Evolutionary conservation across 2,888 invertebrate genomes (phyloP), one percentile per base, ranked within the genome.

Genomic region (Malthinus flaveolus): DNA sequence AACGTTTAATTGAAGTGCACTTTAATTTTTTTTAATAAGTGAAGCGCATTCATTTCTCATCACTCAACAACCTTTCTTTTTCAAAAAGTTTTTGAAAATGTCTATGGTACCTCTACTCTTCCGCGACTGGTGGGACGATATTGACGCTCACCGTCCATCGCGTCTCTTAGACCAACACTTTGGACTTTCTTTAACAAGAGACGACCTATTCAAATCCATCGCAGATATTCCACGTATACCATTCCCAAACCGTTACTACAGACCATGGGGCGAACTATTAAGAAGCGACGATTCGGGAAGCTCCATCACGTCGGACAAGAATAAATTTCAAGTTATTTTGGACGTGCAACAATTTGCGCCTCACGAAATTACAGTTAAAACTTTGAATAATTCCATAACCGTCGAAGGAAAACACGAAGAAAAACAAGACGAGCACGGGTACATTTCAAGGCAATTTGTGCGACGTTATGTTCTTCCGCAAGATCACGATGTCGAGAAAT

Each of bases 91-190:
- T 59, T 79, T 79, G 33, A 77, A 84, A 83, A 92, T 92, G 92
- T 91, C 92, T 71, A 82, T 90, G 78, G 90, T 92, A 66, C 92
- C 92, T 61, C 82, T 92, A 76, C 83, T 90, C 79, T 91, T 90
- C 80, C 90, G 91, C 65, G 91, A 92, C 74, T 91, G 91, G 91
- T 92, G 91, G 91, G 90, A 91, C 75, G 91, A 91, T 71, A 84
- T 85, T 74, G 88, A 85, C 49, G 76, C 81, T 69, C 77, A 78
- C 1, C 82, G 88, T 56, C 90, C 90, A 9, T 89, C 90, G 47
- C 84, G 91, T 45, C 83, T 92, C 50, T 76, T 90, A 68, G 91
- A 92, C 78, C 92, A 92, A 80, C 89, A 92, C 73, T 93, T 93
- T 73, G 92, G 91, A 59, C 84, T 87, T 69, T 91, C 90, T 1